Conservation (phyloP, 2,888 invertebrate genomes). For the Hesperia comma region DNA sequence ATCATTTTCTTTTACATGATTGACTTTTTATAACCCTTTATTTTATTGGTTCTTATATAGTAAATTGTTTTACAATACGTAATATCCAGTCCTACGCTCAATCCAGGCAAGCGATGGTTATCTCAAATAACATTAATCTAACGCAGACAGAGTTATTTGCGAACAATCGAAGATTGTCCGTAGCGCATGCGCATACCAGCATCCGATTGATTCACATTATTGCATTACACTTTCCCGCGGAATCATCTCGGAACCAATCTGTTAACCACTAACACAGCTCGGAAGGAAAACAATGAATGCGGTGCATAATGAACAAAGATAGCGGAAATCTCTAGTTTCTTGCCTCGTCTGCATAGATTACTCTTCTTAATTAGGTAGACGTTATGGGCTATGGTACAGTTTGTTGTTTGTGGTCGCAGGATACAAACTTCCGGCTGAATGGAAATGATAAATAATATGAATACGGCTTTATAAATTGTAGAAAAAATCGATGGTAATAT, state of each 20-base stretch:
- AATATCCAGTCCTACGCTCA: not conserved
- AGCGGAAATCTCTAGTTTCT: slow-evolving; percentile 36
- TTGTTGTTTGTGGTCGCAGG: slow-evolving; percentile 30
- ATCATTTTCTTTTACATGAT: no score
- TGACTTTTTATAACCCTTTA: not conserved
- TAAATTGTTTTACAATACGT: not conserved
- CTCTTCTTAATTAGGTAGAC: slow-evolving; percentile 30
- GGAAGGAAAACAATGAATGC: slow-evolving; percentile 53
- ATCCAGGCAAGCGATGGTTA: not conserved
- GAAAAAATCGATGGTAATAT: not conserved
- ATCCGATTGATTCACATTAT: slow-evolving; percentile 28
- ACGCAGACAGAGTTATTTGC: not conserved
- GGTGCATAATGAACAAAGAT: slow-evolving; percentile 37
- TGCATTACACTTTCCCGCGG: slow-evolving; percentile 16
- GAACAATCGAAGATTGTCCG: slow-evolving; percentile 28
- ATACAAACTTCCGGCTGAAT: slow-evolving; percentile 27
- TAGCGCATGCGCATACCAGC: slow-evolving; percentile 15
- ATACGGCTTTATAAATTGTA: no score
- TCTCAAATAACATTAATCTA: not conserved
- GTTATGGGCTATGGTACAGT: slow-evolving; percentile 35
- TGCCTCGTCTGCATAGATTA: slow-evolving; percentile 32
- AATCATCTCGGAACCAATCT: slow-evolving; percentile 21
- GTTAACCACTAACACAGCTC: slow-evolving; percentile 35
- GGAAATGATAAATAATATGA: not conserved
- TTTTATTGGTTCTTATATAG: not conserved